phyloP scores from a whole-genome alignment of 2,113 vertebrate species.

The Lycaon pictus region DNA sequence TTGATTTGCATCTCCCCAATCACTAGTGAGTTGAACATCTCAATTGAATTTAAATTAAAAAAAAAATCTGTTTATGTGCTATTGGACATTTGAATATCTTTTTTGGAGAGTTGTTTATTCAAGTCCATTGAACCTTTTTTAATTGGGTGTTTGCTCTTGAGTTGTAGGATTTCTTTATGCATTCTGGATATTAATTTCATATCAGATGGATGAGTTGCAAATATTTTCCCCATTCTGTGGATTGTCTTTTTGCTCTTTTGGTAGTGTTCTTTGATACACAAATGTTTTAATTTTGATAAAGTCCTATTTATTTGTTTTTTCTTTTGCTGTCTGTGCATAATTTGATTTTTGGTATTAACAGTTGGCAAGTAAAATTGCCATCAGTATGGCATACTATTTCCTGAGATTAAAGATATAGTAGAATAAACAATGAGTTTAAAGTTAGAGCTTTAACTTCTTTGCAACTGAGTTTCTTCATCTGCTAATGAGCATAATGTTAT shows the following conservation, averaged over 20 bases:
- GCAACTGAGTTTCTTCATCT: conserved; percentile 2
- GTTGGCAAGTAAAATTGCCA: background rate
- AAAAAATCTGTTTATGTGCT: background rate
- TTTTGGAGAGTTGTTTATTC: conserved; percentile 10
- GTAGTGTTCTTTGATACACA: conserved; percentile 13
- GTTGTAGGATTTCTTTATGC: background rate
- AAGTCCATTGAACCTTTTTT: background rate
- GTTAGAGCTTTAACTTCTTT: conserved; percentile 15
- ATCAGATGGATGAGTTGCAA: background rate
- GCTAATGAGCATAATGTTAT: background rate
- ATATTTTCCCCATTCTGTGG: conserved; percentile 11
- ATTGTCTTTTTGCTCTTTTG: conserved; percentile 24
- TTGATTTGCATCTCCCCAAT: conserved; percentile 22
- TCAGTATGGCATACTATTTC: background rate
- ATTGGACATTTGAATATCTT: background rate
- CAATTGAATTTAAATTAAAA: no score
- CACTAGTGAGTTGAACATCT: background rate
- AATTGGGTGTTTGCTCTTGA: background rate
- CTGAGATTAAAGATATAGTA: background rate
- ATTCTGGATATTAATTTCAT: background rate
- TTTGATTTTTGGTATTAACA: conserved; percentile 23
- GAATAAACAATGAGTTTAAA: background rate
- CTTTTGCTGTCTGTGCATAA: background rate
- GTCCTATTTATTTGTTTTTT: background rate
- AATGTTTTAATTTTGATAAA: background rate